Conservation (phyloP, 2,113 vertebrate species). For the Nipponia nippon region DNA sequence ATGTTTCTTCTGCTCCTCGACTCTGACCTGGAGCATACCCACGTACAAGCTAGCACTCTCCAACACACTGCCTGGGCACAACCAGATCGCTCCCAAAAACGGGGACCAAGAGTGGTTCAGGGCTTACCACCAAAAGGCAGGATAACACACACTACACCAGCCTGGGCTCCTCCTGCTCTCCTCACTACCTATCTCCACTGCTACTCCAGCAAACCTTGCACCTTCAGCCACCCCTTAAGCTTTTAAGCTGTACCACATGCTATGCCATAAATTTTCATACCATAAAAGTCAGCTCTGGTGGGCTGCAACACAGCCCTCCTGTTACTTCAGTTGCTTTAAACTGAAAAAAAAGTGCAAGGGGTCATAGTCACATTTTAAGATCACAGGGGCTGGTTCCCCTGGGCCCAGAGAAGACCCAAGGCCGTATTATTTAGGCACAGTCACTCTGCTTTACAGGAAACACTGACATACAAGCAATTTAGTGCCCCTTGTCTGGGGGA, state of each 20-base stretch:
- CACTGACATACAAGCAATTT: not conserved
- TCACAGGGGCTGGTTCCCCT: not conserved
- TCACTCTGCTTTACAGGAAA: not conserved
- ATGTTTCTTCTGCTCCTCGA: not conserved
- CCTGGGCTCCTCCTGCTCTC: not conserved
- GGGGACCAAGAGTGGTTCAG: not conserved
- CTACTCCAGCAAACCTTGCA: not conserved
- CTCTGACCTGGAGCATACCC: not conserved
- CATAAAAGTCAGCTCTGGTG: not conserved
- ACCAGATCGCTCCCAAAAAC: not conserved
- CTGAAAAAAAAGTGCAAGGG: not conserved
- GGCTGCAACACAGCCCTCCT: not conserved
- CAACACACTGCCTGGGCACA: not conserved
- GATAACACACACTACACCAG: not conserved
- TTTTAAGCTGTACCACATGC: not conserved
- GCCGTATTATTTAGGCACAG: not conserved
- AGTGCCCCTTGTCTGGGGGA: not conserved
- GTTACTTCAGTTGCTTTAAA: not conserved
- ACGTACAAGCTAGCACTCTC: rapidly evolving
- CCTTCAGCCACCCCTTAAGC: not conserved
- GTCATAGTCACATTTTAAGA: not conserved
- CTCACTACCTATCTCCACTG: not conserved
- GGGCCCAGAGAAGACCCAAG: not conserved
- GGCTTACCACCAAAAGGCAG: not conserved
- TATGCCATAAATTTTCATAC: not conserved